Evolutionary conservation across 2,888 invertebrate species (phyloP).

Genomic region (Ectemnius continuus): DNA sequence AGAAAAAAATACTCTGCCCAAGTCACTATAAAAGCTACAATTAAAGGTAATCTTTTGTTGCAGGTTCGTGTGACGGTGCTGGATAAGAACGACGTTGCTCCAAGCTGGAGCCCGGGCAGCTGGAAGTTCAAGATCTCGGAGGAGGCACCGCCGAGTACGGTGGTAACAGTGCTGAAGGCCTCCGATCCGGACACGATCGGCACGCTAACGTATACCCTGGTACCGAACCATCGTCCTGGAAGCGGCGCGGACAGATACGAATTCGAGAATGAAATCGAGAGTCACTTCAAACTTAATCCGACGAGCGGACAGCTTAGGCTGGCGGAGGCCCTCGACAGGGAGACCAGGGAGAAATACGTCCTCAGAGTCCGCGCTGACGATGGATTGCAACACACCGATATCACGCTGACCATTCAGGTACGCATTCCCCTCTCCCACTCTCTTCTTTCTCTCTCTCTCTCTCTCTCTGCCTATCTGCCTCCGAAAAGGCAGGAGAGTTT

Average conservation of each 20-base stretch:
- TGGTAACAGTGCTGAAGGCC: conserved; percentile 87
- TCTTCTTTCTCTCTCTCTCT: no score
- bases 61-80: conserved; percentile 92
- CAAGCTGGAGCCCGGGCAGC: conserved; percentile 88
- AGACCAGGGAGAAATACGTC: conserved; percentile 88
- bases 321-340: conserved; percentile 90
- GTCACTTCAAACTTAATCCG: conserved; percentile 86
- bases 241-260: conserved; percentile 29
- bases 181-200: conserved; percentile 93
- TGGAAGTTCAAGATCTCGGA: conserved; percentile 89
- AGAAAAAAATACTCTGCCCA: conserved; percentile 17
- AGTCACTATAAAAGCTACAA: not conserved
- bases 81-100: conserved; percentile 98
- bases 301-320: conserved; percentile 86
- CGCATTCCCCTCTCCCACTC: conserved; percentile 60
- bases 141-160: conserved; percentile 89
- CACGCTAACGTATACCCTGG: conserved; percentile 79
- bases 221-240: conserved; percentile 37
- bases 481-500: no score
- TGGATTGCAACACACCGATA: conserved; percentile 91
- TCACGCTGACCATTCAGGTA: conserved; percentile 88
- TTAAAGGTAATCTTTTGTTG: conserved; percentile 70
- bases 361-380: conserved; percentile 91
- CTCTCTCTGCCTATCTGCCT: no score
- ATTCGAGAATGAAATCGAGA: conserved; percentile 77